phyloP scores from a whole-genome alignment of 30 jellyfish, hydroid and myxozoan genomes.

The Pelagia noctiluca region DNA sequence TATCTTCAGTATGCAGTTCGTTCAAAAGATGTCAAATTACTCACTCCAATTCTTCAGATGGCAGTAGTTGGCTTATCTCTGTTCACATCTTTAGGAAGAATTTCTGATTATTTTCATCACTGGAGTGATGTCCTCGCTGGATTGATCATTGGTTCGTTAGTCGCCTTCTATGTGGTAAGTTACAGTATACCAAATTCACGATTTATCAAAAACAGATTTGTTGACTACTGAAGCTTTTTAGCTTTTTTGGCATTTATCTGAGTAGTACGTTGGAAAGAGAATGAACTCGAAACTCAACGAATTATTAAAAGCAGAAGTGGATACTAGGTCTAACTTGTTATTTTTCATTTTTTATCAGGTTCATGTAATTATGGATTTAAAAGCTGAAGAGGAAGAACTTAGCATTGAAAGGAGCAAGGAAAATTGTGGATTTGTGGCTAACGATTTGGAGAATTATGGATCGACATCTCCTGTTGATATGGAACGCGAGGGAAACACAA shows the following conservation, averaged over 20 bases:
- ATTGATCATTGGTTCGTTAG: slow-evolving; percentile 37
- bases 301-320: too few species aligned
- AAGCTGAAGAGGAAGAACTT: background rate
- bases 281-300: too few species aligned
- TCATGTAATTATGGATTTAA: background rate
- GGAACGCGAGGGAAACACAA: too few species aligned
- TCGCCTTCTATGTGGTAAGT: slow-evolving; percentile 72
- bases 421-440: background rate
- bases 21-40: slow-evolving; percentile 7
- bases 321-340: too few species aligned
- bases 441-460: background rate
- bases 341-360: too few species aligned
- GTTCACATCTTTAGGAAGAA: slow-evolving; percentile 62
- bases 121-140: slow-evolving; percentile 91
- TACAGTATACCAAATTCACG: too few species aligned
- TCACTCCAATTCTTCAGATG: slow-evolving; percentile 53
- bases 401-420: background rate
- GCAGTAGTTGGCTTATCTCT: slow-evolving; percentile 17
- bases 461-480: background rate
- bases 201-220: too few species aligned
- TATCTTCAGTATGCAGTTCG: slow-evolving; percentile 57
- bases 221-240: too few species aligned
- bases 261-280: too few species aligned
- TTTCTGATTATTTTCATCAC: slow-evolving; percentile 79
- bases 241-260: too few species aligned